Percentiles rank a stretch among this genome's conserved stretches.
phyloP scores from a whole-genome alignment of 2,888 invertebrate species.

The Drosophila picticornis region DNA sequence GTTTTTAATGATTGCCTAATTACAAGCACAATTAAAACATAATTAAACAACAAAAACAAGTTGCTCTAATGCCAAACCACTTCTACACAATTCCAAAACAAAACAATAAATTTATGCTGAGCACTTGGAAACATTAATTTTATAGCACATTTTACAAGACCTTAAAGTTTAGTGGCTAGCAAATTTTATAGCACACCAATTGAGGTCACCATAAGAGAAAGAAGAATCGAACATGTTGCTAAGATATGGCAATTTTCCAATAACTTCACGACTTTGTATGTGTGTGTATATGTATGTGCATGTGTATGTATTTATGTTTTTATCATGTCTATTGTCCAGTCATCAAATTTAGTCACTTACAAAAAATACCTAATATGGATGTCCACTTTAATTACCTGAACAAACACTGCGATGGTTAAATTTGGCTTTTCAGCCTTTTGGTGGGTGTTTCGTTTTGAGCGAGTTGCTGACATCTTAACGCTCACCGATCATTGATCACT shows the following conservation, averaged over 20 bases:
- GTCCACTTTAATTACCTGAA: conserved; percentile 35
- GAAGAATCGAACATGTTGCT: conserved; percentile 29
- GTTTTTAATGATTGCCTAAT: conserved; percentile 59
- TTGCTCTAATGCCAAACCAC: conserved; percentile 39
- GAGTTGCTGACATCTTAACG: conserved; percentile 33
- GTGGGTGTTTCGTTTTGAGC: conserved; percentile 10
- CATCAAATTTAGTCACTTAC: neutral
- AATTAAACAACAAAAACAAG: conserved; percentile 64
- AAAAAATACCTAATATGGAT: conserved; percentile 9
- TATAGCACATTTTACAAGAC: conserved; percentile 53
- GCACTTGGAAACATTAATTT: conserved; percentile 62
- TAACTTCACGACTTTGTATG: conserved; percentile 6
- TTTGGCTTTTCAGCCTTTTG: conserved; percentile 35
- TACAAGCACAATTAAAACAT: conserved; percentile 62
- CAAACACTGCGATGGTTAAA: conserved; percentile 13
- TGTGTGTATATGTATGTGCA: neutral
- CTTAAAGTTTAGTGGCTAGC: conserved; percentile 53
- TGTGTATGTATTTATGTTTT: neutral
- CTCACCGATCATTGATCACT: conserved; percentile 26
- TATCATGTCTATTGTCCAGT: neutral
- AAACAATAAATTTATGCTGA: conserved; percentile 57
- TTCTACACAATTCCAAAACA: conserved; percentile 58
- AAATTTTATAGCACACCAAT: conserved; percentile 65
- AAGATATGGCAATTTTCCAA: conserved; percentile 33
- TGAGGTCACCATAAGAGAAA: conserved; percentile 57